phyloP scores from a whole-genome alignment of 2,113 vertebrate species.

The Ictalurus furcatus region DNA sequence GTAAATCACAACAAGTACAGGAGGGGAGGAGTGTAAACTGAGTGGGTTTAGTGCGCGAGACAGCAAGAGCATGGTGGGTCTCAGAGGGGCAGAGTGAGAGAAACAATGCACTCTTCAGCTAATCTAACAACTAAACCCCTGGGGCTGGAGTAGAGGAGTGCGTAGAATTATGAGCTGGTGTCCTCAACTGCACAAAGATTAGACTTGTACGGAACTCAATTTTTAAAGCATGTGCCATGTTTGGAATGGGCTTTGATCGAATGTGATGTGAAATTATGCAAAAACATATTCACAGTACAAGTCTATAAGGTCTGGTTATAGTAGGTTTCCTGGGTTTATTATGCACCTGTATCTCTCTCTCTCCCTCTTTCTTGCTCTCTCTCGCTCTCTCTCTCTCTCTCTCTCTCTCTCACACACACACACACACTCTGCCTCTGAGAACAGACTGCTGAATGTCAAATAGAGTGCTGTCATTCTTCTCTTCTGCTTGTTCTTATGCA shows the following conservation, averaged over 20 bases:
- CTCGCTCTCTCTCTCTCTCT: not conserved
- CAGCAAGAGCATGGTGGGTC: not conserved
- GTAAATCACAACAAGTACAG: conserved; percentile 44
- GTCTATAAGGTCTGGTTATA: not conserved
- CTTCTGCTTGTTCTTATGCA: not conserved
- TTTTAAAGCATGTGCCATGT: not conserved
- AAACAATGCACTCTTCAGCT: conserved; percentile 7
- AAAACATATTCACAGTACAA: not conserved
- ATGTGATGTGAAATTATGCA: not conserved
- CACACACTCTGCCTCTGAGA: too few relatives aligned
- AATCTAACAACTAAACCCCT: conserved; percentile 15
- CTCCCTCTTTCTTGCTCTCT: not conserved
- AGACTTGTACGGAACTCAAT: too few relatives aligned
- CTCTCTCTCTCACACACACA: not conserved
- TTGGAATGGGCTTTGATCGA: not conserved
- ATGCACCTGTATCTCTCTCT: not conserved
- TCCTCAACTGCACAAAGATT: not conserved
- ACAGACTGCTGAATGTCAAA: conserved; percentile 9
- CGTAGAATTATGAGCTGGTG: not conserved
- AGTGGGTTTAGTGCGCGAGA: conserved; percentile 29
- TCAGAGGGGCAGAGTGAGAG: conserved; percentile 26
- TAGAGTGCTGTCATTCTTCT: not conserved
- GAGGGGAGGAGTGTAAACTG: conserved; percentile 45
- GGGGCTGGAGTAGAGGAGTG: not conserved
- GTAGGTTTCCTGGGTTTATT: not conserved